Conservation (phyloP, 1,140 invertebrate species). For the Meloidogyne hapla region DNA sequence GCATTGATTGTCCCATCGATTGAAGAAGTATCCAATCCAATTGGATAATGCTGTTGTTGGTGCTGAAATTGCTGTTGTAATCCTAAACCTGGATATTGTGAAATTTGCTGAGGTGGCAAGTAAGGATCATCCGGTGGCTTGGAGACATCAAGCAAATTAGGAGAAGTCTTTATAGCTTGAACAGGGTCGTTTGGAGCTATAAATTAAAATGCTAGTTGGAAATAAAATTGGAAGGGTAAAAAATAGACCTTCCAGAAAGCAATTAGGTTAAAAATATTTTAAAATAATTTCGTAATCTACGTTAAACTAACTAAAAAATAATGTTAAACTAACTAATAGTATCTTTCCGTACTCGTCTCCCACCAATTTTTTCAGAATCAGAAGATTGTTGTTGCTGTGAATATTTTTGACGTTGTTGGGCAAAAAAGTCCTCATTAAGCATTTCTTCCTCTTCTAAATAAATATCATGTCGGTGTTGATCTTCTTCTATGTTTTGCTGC, state of each 20-base stretch:
- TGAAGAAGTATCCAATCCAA: not conserved
- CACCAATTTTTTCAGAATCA: not conserved
- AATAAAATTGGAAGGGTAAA: not conserved
- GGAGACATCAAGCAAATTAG: not conserved
- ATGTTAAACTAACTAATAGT: not conserved
- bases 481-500: not conserved
- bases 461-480: not conserved
- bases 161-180: not conserved
- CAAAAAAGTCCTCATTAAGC: slow-evolving; percentile 39
- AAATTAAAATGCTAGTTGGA: not conserved
- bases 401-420: slow-evolving; percentile 17
- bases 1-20: slow-evolving; percentile 17
- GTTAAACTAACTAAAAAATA: not conserved
- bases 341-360: not conserved
- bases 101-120: not conserved
- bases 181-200: not conserved
- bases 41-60: not conserved
- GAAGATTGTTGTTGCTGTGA: not conserved
- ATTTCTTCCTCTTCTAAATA: slow-evolving; percentile 32
- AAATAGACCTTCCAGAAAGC: not conserved
- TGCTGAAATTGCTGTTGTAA: not conserved
- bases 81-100: not conserved
- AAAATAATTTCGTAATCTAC: not conserved
- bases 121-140: slow-evolving; percentile 20
- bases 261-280: not conserved